Evolutionary conservation across 1,140 invertebrate genomes (phyloP).

Genomic region (Portunus trituberculatus): DNA sequence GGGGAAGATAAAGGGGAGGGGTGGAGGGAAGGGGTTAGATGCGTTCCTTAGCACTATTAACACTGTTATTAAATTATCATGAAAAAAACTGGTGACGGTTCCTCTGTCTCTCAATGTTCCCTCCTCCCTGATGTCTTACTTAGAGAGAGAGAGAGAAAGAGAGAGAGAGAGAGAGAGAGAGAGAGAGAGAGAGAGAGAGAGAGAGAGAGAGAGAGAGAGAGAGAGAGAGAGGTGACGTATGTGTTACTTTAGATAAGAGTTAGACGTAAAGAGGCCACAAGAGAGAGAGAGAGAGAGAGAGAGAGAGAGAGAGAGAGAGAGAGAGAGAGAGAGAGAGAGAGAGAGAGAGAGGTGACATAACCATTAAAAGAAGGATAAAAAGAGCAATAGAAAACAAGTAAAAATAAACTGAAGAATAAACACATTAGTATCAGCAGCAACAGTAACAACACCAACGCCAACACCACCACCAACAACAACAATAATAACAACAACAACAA

Average conservation of each 20-base stretch:
- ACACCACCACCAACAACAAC: background rate
- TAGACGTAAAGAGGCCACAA: background rate
- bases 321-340: conserved; percentile 1
- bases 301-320: conserved; percentile 23
- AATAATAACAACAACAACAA: background rate
- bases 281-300: conserved; percentile 52
- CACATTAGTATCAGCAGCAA: background rate
- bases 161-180: conserved; percentile 52
- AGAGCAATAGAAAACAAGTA: background rate
- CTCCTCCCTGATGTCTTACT: conserved; percentile 21
- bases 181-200: conserved; percentile 35
- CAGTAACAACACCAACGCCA: background rate
- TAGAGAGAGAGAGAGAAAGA: conserved; percentile 45
- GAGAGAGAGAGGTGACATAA: background rate
- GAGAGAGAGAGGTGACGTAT: background rate
- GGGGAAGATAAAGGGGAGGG: background rate
- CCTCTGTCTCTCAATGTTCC: background rate
- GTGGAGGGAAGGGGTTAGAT: background rate
- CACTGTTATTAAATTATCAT: background rate
- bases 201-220: background rate
- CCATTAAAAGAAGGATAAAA: background rate
- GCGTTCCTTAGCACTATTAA: background rate
- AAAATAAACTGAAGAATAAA: background rate
- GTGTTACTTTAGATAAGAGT: background rate
- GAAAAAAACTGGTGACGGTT: background rate